phyloP scores from a whole-genome alignment of 2,888 invertebrate species.

The Nomada goodeniana region DNA sequence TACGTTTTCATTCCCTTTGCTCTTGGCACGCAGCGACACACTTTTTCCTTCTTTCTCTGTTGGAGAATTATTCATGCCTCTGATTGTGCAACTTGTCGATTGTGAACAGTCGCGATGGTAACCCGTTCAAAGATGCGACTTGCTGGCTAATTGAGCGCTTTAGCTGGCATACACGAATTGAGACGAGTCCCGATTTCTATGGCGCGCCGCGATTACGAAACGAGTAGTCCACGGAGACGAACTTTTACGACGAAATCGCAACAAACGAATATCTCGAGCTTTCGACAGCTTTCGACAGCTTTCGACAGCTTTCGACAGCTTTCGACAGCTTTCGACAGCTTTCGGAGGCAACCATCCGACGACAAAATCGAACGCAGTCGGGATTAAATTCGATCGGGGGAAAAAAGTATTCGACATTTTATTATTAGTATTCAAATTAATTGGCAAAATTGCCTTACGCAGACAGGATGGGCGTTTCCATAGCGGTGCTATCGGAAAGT shows the following conservation, averaged over 20 bases:
- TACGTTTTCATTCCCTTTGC: slow-evolving; percentile 73
- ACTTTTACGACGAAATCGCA: too few species aligned
- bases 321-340: too few species aligned
- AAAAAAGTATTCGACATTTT: too few species aligned
- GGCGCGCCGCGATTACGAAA: neutral
- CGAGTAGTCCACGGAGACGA: neutral
- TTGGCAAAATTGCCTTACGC: neutral
- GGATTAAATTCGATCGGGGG: neutral
- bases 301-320: too few species aligned
- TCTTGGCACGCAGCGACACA: slow-evolving; percentile 44
- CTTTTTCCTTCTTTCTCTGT: slow-evolving; percentile 56
- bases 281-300: too few species aligned
- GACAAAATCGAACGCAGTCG: too few species aligned
- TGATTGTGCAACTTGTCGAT: slow-evolving; percentile 38
- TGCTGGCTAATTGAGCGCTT: slow-evolving; percentile 34
- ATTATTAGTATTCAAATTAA: too few species aligned
- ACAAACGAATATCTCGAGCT: too few species aligned
- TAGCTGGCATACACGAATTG: slow-evolving; percentile 7
- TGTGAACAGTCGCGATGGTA: slow-evolving; percentile 4
- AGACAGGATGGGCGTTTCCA: slow-evolving; percentile 39
- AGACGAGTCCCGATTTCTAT: slow-evolving; percentile 15
- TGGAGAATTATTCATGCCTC: slow-evolving; percentile 33
- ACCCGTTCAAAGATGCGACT: slow-evolving; percentile 11
- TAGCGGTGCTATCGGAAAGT: slow-evolving; percentile 40
- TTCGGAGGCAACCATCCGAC: neutral